These are phyloP conservation scores for Apodemus sylvaticus DNA, from an alignment of 2,113 vertebrate genomes.

Conservation along the genomic window DNA sequence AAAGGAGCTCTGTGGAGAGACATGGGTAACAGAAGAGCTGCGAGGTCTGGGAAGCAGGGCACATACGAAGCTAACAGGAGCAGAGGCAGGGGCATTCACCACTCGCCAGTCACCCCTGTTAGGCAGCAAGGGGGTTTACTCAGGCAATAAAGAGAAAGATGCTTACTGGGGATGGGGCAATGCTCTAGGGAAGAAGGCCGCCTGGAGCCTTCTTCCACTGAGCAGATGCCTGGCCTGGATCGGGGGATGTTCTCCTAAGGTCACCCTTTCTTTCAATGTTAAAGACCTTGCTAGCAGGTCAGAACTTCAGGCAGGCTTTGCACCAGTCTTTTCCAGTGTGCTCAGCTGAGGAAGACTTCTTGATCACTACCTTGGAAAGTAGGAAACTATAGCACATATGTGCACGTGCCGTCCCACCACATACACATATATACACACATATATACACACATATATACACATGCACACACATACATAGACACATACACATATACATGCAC, in stretches of 20 bases:
- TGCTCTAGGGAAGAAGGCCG: not conserved
- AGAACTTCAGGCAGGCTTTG: not conserved
- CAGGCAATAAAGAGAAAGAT: not conserved
- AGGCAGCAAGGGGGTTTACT: not conserved
- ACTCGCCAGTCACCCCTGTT: not conserved
- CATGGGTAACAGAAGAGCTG: not conserved
- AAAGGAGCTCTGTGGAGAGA: not conserved
- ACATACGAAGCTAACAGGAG: not conserved
- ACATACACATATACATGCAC: not conserved
- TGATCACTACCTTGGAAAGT: not conserved
- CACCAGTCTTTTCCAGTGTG: not conserved
- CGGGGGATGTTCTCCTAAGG: not conserved
- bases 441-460: not conserved
- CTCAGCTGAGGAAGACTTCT: not conserved
- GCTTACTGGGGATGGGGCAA: not conserved
- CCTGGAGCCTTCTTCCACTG: not conserved
- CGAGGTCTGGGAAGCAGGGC: not conserved
- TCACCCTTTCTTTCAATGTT: not conserved
- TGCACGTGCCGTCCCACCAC: fast-evolving
- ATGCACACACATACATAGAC: not conserved
- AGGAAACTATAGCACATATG: not conserved
- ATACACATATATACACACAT: not conserved
- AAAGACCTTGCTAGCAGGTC: not conserved
- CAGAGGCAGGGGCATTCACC: not conserved
- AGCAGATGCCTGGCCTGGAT: not conserved